Percentiles rank a stretch among this genome's conserved stretches.
phyloP scores from a whole-genome alignment of 2,113 vertebrate genomes.

The Colossoma macropomum region DNA sequence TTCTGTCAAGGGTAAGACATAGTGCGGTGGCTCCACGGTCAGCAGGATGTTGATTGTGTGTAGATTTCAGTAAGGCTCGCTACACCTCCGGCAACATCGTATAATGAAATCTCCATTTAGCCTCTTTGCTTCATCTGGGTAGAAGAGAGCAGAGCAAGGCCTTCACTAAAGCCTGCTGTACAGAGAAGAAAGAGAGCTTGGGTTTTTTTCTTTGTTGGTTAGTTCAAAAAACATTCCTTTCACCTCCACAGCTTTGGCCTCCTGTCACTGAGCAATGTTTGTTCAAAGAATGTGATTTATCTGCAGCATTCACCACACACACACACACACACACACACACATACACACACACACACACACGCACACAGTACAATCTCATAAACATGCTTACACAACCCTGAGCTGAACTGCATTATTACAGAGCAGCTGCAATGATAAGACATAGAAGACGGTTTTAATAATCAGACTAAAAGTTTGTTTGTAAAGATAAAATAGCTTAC shows the following conservation, averaged over 20 bases:
- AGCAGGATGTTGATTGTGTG: background rate
- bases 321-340: constrained; percentile 22
- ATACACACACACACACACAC: constrained; percentile 29
- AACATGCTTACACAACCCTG: constrained; percentile 31
- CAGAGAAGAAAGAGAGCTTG: background rate
- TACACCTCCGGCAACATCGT: background rate
- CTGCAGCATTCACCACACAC: constrained; percentile 33
- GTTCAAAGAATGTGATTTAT: constrained; percentile 68
- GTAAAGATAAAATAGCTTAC: background rate
- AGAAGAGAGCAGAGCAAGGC: background rate
- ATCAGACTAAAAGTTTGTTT: background rate
- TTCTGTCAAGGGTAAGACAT: background rate
- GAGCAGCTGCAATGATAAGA: background rate
- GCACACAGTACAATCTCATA: constrained; percentile 18
- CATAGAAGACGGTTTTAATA: background rate
- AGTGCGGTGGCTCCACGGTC: background rate
- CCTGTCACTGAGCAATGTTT: constrained; percentile 72
- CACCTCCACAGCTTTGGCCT: constrained; percentile 33
- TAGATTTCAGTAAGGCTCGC: background rate
- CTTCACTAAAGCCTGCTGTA: constrained; percentile 33
- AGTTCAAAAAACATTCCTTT: constrained; percentile 52
- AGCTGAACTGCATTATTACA: constrained; percentile 19
- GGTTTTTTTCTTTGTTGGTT: constrained; percentile 31
- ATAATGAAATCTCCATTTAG: constrained; percentile 12
- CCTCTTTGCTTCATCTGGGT: background rate